Evolutionary conservation across 2,113 vertebrate species (phyloP), one percentile per base, ranked within the genome.

Genomic region (Lophura nycthemera): DNA sequence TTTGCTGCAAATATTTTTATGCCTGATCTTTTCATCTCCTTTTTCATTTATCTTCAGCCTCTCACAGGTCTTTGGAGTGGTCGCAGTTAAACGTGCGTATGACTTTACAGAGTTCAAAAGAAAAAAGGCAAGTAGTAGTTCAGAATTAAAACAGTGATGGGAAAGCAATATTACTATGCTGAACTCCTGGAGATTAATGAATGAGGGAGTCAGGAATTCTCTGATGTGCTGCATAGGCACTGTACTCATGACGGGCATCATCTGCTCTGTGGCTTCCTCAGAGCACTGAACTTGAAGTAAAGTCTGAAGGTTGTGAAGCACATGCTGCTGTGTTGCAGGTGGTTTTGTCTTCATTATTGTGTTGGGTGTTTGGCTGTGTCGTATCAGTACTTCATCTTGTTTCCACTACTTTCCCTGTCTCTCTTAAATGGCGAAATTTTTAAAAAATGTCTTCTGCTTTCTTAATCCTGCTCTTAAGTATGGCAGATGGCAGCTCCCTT

Each of bases 161-260:
- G 52, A 86, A 94, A 92, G 91, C 79, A 93, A 36, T 92, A 75
- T 50, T 36, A 61, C 21, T 71, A 25, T 70, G 52, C 36, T 76
- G 29, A 50, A 24, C 8, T 87, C 43, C 48, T 2, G 1, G 47
- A 88, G 50, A 89, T 67, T 61, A 69, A 63, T 70, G 59, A 57
- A 61, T 24, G 2, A 56, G 63, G 69, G 67, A 92, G 76, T 47
- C 8, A 17, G 43, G 43, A 92, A 75, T 84, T 83, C 88, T 88
- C 85, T 48, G 77, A 93, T 52, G 63, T 52, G 48, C 52, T 92
- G 56, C 65, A 50, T 61, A 72, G 69, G 22, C 20, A 32, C 59
- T 72, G 47, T 13, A 13, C 17, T 92, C 15, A 24, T 2, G 1
- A 50, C 4, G 13, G 19, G 32, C 0, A 0, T 14, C 43, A 45